These are phyloP conservation scores for Dermolepida albohirtum DNA, from an alignment of 2,888 invertebrate genomes.

Conservation along the genomic window DNA sequence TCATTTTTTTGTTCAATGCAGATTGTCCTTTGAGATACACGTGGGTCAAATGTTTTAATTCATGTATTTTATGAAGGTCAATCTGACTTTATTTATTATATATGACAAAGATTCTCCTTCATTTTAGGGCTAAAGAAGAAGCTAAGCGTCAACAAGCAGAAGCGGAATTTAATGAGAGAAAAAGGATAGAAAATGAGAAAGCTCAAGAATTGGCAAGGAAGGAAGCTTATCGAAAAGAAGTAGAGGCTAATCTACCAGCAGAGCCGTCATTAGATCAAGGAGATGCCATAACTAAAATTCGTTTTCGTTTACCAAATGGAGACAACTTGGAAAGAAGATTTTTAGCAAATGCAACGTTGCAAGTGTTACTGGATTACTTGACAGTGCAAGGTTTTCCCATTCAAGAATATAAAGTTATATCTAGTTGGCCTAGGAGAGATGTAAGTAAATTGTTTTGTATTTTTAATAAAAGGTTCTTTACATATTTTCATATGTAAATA, in stretches of 20 bases:
- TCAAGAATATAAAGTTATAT: slow-evolving; percentile 90
- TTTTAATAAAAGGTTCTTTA: too few relatives aligned
- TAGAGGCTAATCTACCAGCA: slow-evolving; percentile 77
- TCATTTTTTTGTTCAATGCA: too few relatives aligned
- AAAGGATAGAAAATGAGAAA: slow-evolving; percentile 80
- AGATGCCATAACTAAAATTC: slow-evolving; percentile 74
- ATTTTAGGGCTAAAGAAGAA: slow-evolving; percentile 86
- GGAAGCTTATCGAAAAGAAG: slow-evolving; percentile 75
- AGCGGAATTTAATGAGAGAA: slow-evolving; percentile 77
- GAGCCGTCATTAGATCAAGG: slow-evolving; percentile 74
- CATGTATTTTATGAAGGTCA: too few relatives aligned
- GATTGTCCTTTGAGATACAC: too few relatives aligned
- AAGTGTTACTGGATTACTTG: slow-evolving; percentile 87
- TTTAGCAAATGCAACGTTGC: slow-evolving; percentile 69
- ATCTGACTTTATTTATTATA: too few relatives aligned
- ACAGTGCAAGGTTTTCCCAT: slow-evolving; percentile 89
- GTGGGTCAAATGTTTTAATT: too few relatives aligned
- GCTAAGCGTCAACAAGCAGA: slow-evolving; percentile 81
- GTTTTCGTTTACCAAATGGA: slow-evolving; percentile 85
- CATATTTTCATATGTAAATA: too few relatives aligned
- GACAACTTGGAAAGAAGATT: slow-evolving; percentile 84
- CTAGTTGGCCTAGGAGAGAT: slow-evolving; percentile 95
- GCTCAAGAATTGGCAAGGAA: slow-evolving; percentile 79
- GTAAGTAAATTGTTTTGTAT: slow-evolving; percentile 71
- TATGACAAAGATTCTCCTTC: neutral